Base-by-base conservation (phyloP, 2,797 vertebrate species). In the Halcyon chelicuti region DNA sequence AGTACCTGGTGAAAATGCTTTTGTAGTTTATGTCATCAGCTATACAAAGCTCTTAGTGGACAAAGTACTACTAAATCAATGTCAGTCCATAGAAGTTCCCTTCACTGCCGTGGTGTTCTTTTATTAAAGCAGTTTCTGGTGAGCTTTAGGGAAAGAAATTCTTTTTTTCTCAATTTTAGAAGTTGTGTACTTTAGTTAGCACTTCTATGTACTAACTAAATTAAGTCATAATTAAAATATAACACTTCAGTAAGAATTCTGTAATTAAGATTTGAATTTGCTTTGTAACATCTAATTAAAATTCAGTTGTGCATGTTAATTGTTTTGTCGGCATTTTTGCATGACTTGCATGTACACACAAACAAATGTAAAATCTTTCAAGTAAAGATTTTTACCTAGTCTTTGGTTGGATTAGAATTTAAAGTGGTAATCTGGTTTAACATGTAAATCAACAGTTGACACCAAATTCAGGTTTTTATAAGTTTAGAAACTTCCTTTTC, bases 251-350 rank as follows among this genome's bases (percentile, higher is more conserved):
- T 39, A 60, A 19, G 3, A 72, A 10, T 79, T 82, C 71, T 93
- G 42, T 39, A 76, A 44, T 61, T 37, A 51, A 78, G 12, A 39
- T 66, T 54, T 74, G 2, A 76, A 63, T 71, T 87, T 82, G 33
- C 25, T 58, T 61, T 88, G 5, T 52, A 71, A 67, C 16, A 57
- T 51, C 31, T 94, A 94, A 25, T 23, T 86, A 61, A 57, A 88
- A 57, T 80, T 66, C 23, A 86, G 33, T 75, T 76, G 35, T 58
- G 88, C 88, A 95, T 85, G 90, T 87, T 92, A 28, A 77, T 11
- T 88, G 14, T 75, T 70, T 82, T 90, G 71, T 90, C 77, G 74
- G 46, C 51, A 79, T 4, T 95, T 95, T 86, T 94, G 81, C 94
- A 87, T 95, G 91, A 80, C 31, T 90, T 19, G 44, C 52, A 49